Conservation (phyloP, 2,797 vertebrate genomes). For the Mormyrops attenuatus region DNA sequence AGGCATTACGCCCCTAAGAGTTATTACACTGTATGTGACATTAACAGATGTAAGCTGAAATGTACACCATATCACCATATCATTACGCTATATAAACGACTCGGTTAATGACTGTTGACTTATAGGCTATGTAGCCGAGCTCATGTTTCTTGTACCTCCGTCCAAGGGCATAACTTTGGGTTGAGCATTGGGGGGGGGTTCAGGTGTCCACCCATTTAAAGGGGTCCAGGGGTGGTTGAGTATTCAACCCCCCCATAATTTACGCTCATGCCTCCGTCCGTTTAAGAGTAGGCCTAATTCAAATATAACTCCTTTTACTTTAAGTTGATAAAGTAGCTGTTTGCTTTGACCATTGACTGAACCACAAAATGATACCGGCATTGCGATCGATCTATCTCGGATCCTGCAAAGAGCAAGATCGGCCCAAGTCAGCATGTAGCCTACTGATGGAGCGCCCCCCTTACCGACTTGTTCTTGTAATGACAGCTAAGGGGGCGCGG, state of each 20-base stretch:
- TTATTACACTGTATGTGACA: background rate
- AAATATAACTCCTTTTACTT: background rate
- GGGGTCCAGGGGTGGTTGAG: background rate
- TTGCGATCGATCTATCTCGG: background rate
- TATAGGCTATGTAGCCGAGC: background rate
- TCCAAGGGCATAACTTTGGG: background rate
- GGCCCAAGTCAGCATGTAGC: no score
- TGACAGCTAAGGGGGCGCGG: background rate
- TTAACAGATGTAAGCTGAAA: background rate
- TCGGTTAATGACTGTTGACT: background rate
- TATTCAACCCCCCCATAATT: background rate
- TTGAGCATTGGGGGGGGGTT: background rate
- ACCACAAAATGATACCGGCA: background rate
- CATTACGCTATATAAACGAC: background rate
- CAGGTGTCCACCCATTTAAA: background rate
- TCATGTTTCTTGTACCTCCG: background rate
- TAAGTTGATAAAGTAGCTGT: background rate
- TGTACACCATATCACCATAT: background rate
- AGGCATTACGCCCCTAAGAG: background rate
- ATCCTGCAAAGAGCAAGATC: background rate
- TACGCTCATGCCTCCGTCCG: background rate
- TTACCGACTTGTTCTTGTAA: background rate
- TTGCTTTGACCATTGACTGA: background rate
- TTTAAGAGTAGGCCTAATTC: background rate
- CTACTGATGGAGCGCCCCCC: no score